These are phyloP conservation scores for Argyresthia albistria DNA, from an alignment of 2,888 invertebrate species.

Conservation along the genomic window DNA sequence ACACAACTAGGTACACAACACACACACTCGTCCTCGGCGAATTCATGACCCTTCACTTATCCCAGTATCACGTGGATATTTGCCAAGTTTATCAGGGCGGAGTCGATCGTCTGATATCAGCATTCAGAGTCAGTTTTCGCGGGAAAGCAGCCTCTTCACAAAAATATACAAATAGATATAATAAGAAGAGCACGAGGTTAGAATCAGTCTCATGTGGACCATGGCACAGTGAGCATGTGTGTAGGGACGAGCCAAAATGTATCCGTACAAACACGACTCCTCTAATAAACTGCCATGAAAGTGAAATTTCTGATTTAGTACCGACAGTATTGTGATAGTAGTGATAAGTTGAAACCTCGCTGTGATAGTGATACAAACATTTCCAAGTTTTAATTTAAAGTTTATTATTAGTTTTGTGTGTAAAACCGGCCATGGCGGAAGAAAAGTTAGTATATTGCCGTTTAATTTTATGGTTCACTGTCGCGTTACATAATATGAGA, in stretches of 20 bases:
- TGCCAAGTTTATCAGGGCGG: slow-evolving; percentile 9
- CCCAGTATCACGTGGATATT: slow-evolving; percentile 6
- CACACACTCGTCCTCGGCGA: background rate
- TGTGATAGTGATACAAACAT: no score
- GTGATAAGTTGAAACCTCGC: background rate
- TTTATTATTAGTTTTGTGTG: background rate
- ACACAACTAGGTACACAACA: no score
- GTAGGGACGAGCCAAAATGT: no score
- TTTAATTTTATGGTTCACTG: background rate
- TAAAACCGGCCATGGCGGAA: slow-evolving; percentile 29
- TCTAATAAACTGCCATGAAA: background rate
- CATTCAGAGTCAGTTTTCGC: slow-evolving; percentile 18
- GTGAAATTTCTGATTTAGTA: background rate
- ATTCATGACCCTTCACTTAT: slow-evolving; percentile 8
- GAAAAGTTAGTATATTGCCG: slow-evolving; percentile 40
- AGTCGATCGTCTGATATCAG: slow-evolving; percentile 6
- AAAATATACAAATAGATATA: background rate
- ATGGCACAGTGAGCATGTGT: no score
- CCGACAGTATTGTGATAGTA: slow-evolving; percentile 22
- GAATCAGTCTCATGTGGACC: no score
- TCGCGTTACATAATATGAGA: no score
- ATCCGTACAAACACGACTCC: background rate
- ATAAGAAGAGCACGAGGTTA: no score
- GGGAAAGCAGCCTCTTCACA: slow-evolving; percentile 11
- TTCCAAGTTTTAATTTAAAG: no score